These are phyloP conservation scores for Thalassarche chlororhynchos DNA, from an alignment of 2,113 vertebrate species.

Conservation along the genomic window DNA sequence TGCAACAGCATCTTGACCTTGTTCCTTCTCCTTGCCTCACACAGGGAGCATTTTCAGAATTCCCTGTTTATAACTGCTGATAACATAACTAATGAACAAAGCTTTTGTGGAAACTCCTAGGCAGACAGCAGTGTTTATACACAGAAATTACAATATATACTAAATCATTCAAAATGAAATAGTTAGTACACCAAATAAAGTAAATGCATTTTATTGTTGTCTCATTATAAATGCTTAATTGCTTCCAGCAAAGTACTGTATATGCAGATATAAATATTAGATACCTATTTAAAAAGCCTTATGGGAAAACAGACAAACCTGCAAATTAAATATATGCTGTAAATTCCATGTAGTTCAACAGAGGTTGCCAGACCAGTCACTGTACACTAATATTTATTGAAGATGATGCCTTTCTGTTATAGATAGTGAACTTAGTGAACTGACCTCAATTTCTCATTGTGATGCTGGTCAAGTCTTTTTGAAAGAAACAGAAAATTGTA, in stretches of 20 bases:
- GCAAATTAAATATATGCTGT: not conserved
- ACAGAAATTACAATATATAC: not conserved
- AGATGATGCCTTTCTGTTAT: not conserved
- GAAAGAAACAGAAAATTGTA: not conserved
- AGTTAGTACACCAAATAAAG: not conserved
- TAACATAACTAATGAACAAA: not conserved
- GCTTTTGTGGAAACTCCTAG: not conserved
- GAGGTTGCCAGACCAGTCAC: not conserved
- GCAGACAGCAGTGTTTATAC: not conserved
- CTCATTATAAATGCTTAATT: not conserved
- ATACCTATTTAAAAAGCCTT: not conserved
- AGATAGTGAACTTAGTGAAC: not conserved
- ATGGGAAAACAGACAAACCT: not conserved
- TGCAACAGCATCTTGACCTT: not conserved
- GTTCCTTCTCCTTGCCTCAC: not conserved
- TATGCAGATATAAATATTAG: slow-evolving; percentile 9
- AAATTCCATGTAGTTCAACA: not conserved
- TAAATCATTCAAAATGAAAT: not conserved
- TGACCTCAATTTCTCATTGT: not conserved
- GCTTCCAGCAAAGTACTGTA: not conserved
- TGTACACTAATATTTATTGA: not conserved
- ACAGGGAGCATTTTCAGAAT: not conserved
- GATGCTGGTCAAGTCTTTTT: not conserved
- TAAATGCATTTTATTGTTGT: slow-evolving; percentile 11
- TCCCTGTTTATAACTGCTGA: not conserved